Evolutionary conservation across 2,888 invertebrate genomes (phyloP), one percentile per base, ranked within the genome.

Genomic region (Drosophila conformis): DNA sequence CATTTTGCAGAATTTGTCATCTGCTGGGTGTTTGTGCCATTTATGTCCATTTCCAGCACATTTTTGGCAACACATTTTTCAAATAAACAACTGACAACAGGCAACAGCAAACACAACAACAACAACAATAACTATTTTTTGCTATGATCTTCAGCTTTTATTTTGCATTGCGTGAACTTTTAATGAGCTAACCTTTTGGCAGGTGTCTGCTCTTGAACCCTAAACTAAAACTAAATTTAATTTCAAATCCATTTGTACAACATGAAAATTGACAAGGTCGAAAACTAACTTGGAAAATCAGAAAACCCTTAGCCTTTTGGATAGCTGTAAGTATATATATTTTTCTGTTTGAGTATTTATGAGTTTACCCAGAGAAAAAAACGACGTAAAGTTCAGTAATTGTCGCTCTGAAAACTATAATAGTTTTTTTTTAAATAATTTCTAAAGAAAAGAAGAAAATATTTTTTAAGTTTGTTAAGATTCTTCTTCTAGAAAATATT

Each of bases 31-130:
- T 74, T 76, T 46, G 46, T 8, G 15, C 25, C 82, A 82, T 76
- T 84, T 83, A 78, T 70, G 71, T 8, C 38, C 78, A 73, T 87
- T 82, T 80, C 76, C 54, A 68, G 54, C 51, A 57, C 65, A 69
- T 83, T 82, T 78, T 63, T 29, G 59, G 61, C 74, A 67, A 84
- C 80, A 83, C 76, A 83, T 85, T 89, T 76, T 64, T 71, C 82
- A 75, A 80, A 82, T 82, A 74, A 77, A 68, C 73, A 76, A 66
- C 63, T 58, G 78, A 66, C 74, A 78, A 54, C 58, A 54, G 48
- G 13, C 56, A 70, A 66, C 51, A 71, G 49, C 31, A 13, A 57
- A 25, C 21, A 35, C 58, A 64, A 51, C 56, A 76, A 70, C 58
- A 67, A 69, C 31, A 58, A 35, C 53, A 64, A 35, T 51, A 31